A percentile compares a stretch with the other conserved stretches of the same genome.
Evolutionary conservation across 1,140 invertebrate species (phyloP).

Genomic region (Drosophila nannoptera): DNA sequence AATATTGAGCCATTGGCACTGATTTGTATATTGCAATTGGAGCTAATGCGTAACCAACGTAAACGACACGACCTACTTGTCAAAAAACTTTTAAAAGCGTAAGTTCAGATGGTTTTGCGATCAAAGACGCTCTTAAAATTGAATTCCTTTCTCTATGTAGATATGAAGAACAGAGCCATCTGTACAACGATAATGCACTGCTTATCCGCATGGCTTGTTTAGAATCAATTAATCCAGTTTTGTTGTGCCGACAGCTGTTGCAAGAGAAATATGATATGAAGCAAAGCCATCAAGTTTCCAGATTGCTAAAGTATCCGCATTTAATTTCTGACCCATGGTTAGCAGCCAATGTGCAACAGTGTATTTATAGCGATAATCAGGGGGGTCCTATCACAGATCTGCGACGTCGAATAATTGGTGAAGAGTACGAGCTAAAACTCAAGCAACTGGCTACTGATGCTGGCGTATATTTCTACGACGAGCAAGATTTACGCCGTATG

Average conservation of each 20-base stretch:
- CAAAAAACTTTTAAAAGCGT: constrained; percentile 59
- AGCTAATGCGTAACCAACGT: constrained; percentile 78
- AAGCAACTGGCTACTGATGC: constrained; percentile 82
- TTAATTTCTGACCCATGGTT: constrained; percentile 84
- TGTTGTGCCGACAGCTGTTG: constrained; percentile 84
- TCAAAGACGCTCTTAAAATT: neutral
- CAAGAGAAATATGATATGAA: constrained; percentile 81
- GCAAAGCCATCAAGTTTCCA: constrained; percentile 79
- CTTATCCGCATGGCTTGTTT: constrained; percentile 82
- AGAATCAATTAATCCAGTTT: constrained; percentile 82
- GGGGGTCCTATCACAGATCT: constrained; percentile 87
- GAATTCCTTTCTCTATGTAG: constrained; percentile 22
- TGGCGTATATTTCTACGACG: constrained; percentile 87
- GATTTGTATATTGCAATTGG: constrained; percentile 80
- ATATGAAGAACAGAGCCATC: constrained; percentile 61
- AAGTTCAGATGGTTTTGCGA: constrained; percentile 2
- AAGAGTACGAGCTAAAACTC: constrained; percentile 87
- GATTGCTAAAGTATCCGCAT: constrained; percentile 84
- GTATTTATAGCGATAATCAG: constrained; percentile 84
- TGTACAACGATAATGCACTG: constrained; percentile 79
- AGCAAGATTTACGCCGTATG: constrained; percentile 87
- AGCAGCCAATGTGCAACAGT: constrained; percentile 83
- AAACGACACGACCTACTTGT: constrained; percentile 76
- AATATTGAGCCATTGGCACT: constrained; percentile 79
- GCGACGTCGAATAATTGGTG: constrained; percentile 86